Conservation (phyloP, 1,140 invertebrate genomes). For the Rhagoletis pomonella region DNA sequence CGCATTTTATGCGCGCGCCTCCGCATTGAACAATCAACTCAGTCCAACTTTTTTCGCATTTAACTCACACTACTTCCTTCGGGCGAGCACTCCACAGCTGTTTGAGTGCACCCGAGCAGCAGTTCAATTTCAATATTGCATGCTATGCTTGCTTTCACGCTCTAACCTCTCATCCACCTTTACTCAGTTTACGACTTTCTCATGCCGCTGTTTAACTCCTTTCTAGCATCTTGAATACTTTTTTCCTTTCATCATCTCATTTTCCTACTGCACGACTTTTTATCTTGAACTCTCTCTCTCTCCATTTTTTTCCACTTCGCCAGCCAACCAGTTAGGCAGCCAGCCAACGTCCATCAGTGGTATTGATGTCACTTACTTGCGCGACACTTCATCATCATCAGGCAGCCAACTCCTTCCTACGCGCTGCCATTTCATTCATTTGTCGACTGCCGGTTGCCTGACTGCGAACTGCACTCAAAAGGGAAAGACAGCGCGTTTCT, state of each 20-base stretch:
- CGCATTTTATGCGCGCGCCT: background rate
- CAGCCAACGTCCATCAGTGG: slow-evolving; percentile 36
- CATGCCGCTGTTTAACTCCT: background rate
- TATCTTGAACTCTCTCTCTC: background rate
- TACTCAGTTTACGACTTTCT: background rate
- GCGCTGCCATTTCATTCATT: slow-evolving; percentile 28
- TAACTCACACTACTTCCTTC: background rate
- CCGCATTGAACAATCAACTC: background rate
- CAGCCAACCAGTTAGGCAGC: background rate
- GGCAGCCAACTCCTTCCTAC: background rate
- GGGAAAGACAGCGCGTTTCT: background rate
- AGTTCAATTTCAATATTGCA: slow-evolving; percentile 46
- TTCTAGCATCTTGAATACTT: background rate
- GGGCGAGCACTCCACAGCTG: background rate
- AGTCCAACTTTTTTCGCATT: background rate
- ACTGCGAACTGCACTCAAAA: slow-evolving; percentile 24
- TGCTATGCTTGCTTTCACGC: background rate
- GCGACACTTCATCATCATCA: slow-evolving; percentile 51
- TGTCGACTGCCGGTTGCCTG: background rate
- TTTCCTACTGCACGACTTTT: background rate
- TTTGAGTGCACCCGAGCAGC: background rate
- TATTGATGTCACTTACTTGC: slow-evolving; percentile 45
- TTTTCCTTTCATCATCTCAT: background rate
- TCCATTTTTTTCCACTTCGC: background rate
- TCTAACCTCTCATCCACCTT: background rate